Percentiles rank a stretch among this genome's conserved stretches.
These are phyloP conservation scores for Styela clava DNA, from an alignment of 23 tunicate genomes.

Conservation along the genomic window DNA sequence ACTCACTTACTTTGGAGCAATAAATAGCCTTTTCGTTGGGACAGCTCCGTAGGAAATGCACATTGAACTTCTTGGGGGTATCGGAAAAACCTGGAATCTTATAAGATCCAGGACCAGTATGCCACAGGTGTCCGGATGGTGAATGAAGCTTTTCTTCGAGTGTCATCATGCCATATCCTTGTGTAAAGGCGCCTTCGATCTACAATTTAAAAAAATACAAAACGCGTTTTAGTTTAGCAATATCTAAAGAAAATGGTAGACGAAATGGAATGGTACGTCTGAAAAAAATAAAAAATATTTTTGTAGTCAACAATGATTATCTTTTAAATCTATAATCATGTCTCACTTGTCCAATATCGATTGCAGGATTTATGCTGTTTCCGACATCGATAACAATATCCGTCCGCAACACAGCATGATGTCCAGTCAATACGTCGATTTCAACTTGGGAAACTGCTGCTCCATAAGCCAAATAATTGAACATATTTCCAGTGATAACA, in stretches of 20 bases:
- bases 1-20: conserved; percentile 64
- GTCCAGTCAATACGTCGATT: conserved; percentile 89
- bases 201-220: too few species aligned
- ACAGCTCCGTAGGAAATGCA: conserved; percentile 59
- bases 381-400: conserved; percentile 95
- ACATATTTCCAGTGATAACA: conserved; percentile 30
- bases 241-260: too few species aligned
- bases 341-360: conserved; percentile 85
- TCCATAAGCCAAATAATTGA: conserved; percentile 57
- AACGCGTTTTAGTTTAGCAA: too few species aligned
- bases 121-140: conserved; percentile 54
- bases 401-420: conserved; percentile 54
- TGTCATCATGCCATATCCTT: conserved; percentile 82
- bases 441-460: conserved; percentile 81
- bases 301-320: too few species aligned
- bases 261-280: too few species aligned
- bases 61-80: conserved; percentile 73
- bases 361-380: conserved; percentile 74
- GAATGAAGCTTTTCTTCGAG: conserved; percentile 75
- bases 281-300: too few species aligned
- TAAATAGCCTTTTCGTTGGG: conserved; percentile 58
- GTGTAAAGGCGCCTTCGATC: conserved; percentile 93
- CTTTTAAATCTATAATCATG: too few species aligned
- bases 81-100: conserved; percentile 95
- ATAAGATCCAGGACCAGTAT: conserved; percentile 84